Evolutionary conservation across 2,113 vertebrate genomes (phyloP), one percentile per base, ranked within the genome.

Genomic region (Vicugna pacos): DNA sequence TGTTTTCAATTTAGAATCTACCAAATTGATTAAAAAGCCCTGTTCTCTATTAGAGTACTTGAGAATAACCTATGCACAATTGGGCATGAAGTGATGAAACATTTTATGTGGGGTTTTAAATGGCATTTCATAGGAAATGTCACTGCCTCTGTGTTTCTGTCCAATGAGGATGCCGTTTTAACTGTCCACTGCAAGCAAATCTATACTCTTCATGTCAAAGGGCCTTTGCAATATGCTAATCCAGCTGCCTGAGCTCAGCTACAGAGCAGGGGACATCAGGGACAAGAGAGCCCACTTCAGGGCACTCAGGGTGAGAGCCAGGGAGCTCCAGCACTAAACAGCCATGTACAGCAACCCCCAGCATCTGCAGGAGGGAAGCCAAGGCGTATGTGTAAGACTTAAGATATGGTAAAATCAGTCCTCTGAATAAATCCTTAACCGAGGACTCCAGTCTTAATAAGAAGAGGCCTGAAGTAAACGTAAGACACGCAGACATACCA

Each of bases 1-100:
- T 69, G 15, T 93, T 77, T 95, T 95, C 62, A 92, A 73, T 86
- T 93, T 86, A 67, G 62, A 96, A 42, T 93, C 48, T 60, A 58
- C 24, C 50, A 91, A 79, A 58, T 92, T 38, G 50, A 80, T 87
- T 81, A 50, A 81, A 93, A 81, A 94, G 12, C 30, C 26, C 16
- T 30, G 8, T 24, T 87, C 24, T 30, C 9, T 56, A 20, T 60
- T 30, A 73, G 8, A 70, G 46, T 75, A 73, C 46, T 95, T 75
- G 93, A 50, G 79, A 83, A 46, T 76, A 73, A 64, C 15, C 35
- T 46, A 46, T 35, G 42, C 20, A 73, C 82, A 94, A 69, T n/a
- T 38, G 50, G 54, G 17, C 0, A 0, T 56, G 69, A 91, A 75
- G 28, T 32, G 50, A 79, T 91, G 62, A 60, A 91, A 56, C 16